Evolutionary conservation across 2,888 invertebrate genomes (phyloP).

Genomic region (Aquatica leii): DNA sequence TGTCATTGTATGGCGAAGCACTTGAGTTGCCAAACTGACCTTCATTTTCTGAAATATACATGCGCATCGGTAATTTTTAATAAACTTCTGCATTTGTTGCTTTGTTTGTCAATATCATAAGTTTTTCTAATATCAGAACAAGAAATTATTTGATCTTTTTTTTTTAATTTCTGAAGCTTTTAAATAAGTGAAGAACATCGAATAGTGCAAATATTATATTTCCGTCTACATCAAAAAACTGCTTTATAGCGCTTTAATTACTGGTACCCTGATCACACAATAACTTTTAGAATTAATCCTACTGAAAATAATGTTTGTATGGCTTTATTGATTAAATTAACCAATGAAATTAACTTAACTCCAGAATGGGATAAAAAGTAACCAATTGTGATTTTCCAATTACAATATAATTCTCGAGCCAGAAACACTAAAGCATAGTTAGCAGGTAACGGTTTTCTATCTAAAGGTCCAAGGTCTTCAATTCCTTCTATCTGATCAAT

Average conservation of each 20-base stretch:
- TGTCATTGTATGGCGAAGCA: no score
- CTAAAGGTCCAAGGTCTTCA: neutral
- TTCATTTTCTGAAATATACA: no score
- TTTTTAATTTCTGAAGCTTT: slow-evolving; percentile 4
- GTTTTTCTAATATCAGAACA: no score
- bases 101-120: no score
- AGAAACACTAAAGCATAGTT: neutral
- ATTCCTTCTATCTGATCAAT: neutral
- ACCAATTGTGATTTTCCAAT: neutral
- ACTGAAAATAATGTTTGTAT: neutral
- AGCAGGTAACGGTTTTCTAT: neutral
- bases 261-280: neutral
- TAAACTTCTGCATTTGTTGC: no score
- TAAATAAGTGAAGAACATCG: slow-evolving; percentile 2
- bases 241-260: no score
- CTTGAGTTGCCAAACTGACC: no score
- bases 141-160: no score
- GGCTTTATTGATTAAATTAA: neutral
- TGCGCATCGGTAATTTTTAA: no score
- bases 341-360: no score
- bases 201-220: neutral
- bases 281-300: neutral
- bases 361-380: neutral
- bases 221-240: neutral
- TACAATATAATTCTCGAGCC: neutral